phyloP scores from a whole-genome alignment of 2,113 vertebrate species.

The Siniperca knerii region DNA sequence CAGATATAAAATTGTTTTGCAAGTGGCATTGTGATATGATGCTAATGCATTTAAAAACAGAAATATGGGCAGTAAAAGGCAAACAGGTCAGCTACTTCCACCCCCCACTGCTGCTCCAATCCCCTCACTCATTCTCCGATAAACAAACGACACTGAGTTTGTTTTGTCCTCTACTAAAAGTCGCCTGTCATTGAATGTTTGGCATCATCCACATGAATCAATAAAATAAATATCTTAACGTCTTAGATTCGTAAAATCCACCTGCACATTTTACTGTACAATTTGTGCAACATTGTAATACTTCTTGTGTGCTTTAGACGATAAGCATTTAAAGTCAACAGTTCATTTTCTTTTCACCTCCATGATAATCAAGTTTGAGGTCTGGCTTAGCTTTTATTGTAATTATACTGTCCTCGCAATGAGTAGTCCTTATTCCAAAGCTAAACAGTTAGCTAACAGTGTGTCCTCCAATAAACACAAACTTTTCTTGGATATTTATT shows the following conservation, averaged over 20 bases:
- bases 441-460: neutral
- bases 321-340: neutral
- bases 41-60: neutral
- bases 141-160: slow-evolving; percentile 35
- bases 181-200: slow-evolving; percentile 39
- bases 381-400: neutral
- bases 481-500: neutral
- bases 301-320: neutral
- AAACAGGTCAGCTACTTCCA: slow-evolving; percentile 20
- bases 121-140: neutral
- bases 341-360: neutral
- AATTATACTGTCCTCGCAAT: neutral
- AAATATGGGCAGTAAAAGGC: slow-evolving; percentile 11
- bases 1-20: neutral
- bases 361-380: slow-evolving; percentile 3
- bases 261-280: neutral
- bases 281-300: neutral
- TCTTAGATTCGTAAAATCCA: neutral
- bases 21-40: neutral
- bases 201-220: slow-evolving; percentile 23
- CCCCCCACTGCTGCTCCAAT: neutral
- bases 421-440: neutral
- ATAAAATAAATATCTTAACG: slow-evolving; percentile 21
- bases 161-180: slow-evolving; percentile 36
- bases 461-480: neutral